Percentiles rank a stretch among this genome's conserved stretches.
phyloP scores from a whole-genome alignment of 2,888 invertebrate species.

The Agrenia bidenticulata region DNA sequence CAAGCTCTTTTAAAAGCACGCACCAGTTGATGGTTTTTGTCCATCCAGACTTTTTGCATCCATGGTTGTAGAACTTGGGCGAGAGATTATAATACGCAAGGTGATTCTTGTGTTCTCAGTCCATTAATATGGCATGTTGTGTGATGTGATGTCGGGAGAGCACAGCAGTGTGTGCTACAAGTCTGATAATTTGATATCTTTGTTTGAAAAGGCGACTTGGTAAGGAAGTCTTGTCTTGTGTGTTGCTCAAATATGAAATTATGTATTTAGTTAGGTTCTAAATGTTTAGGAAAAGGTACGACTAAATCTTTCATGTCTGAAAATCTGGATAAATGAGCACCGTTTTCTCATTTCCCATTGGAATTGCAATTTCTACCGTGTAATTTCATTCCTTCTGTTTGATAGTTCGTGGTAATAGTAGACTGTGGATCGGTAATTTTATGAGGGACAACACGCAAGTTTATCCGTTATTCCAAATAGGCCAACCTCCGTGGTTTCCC shows the following conservation, averaged over 20 bases:
- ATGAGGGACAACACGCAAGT: slow-evolving; percentile 2
- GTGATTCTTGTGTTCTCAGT: slow-evolving; percentile 8
- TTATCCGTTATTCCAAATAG: slow-evolving; percentile 9
- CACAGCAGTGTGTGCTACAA: neutral
- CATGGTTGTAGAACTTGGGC: neutral
- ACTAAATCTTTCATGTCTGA: no score
- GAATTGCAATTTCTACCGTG: neutral
- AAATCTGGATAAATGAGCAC: no score
- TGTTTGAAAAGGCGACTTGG: neutral
- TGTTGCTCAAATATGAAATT: no score
- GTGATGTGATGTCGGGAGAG: neutral
- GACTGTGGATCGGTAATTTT: slow-evolving; percentile 5
- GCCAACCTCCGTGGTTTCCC: slow-evolving; percentile 1
- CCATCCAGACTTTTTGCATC: neutral
- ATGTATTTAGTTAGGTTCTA: no score
- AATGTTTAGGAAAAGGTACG: no score
- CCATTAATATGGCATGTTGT: neutral
- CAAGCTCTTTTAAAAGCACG: slow-evolving; percentile 12
- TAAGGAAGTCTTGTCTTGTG: no score
- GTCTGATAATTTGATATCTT: slow-evolving; percentile 9
- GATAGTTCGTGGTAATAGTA: slow-evolving; percentile 2
- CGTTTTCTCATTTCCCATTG: no score
- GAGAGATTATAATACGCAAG: no score
- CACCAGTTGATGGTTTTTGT: neutral
- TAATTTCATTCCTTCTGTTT: neutral